These are phyloP conservation scores for Sturmia bella DNA, from an alignment of 2,888 invertebrate genomes.

Conservation along the genomic window DNA sequence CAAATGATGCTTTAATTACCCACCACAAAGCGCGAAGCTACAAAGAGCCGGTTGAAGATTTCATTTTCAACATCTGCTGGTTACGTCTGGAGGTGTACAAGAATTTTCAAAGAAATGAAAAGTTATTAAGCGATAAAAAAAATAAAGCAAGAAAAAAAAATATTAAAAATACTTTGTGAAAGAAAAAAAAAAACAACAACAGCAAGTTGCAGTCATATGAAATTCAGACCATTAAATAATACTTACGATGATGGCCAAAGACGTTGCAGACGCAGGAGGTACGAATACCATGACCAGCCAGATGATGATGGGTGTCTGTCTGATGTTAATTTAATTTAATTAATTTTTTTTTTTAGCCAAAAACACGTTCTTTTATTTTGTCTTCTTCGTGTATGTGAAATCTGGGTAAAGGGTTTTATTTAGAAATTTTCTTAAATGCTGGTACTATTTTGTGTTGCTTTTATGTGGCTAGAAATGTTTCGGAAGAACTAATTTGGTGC, in stretches of 20 bases:
- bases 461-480: constrained; percentile 10
- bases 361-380: constrained; percentile 8
- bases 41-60: constrained; percentile 37
- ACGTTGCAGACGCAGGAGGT: not conserved
- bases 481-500: not conserved
- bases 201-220: constrained; percentile 18
- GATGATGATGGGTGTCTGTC: not conserved
- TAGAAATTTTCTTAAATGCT: constrained; percentile 28
- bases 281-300: not conserved
- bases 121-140: constrained; percentile 45
- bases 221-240: constrained; percentile 47
- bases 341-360: constrained; percentile 28
- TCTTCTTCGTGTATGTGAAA: not conserved
- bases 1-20: constrained; percentile 66
- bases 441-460: constrained; percentile 26
- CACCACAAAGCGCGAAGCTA: constrained; percentile 43
- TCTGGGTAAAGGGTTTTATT: constrained; percentile 29
- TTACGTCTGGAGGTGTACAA: not conserved
- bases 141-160: no score
- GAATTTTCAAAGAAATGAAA: constrained; percentile 56
- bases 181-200: not conserved
- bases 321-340: constrained; percentile 43
- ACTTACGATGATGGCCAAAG: constrained; percentile 39
- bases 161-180: not conserved
- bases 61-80: constrained; percentile 31